Evolutionary conservation across 2,797 vertebrate species (phyloP).

Genomic region (Perodicticus potto): DNA sequence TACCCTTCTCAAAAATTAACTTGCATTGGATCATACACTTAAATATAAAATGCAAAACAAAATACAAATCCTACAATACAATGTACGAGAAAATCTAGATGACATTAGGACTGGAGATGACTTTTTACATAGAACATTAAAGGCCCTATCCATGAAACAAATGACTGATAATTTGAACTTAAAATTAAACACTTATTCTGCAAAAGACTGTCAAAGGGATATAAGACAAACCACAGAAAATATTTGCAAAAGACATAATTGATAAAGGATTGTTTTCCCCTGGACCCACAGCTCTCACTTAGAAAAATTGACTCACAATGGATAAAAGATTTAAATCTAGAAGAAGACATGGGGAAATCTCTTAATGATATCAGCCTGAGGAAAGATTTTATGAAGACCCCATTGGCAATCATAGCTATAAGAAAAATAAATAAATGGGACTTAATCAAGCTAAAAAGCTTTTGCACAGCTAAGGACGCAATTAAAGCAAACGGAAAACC

Average conservation of each 20-base stretch:
- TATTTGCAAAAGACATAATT: neutral
- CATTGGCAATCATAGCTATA: no score
- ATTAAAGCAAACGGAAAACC: no score
- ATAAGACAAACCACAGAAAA: neutral
- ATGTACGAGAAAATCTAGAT: neutral
- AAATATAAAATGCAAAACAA: neutral
- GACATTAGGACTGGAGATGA: neutral
- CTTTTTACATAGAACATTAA: neutral
- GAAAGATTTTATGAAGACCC: no score
- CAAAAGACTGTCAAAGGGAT: neutral
- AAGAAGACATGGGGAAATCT: no score
- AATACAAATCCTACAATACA: neutral
- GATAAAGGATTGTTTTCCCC: neutral
- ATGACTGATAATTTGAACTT: neutral
- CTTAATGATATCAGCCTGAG: no score
- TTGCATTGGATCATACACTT: neutral
- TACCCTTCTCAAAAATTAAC: neutral
- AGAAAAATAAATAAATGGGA: no score
- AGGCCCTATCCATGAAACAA: neutral
- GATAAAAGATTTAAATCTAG: no score
- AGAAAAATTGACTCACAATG: no score
- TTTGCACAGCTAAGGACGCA: no score
- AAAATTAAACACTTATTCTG: neutral
- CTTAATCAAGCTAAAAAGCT: no score
- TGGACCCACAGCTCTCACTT: no score